Conservation (phyloP, 2,797 vertebrate genomes). For the Garrulus glandarius region DNA sequence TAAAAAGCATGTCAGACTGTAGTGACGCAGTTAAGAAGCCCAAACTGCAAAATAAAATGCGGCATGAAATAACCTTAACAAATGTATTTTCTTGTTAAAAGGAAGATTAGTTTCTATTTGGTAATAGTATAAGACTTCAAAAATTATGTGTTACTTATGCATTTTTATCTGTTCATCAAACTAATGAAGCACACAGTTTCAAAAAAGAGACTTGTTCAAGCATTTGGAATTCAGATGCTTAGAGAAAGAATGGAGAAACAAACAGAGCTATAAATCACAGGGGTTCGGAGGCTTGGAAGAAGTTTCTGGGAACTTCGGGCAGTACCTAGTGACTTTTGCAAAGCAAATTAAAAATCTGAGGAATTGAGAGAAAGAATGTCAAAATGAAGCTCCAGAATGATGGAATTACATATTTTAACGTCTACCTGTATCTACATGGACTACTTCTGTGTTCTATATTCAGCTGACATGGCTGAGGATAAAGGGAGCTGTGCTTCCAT, state of each 20-base stretch:
- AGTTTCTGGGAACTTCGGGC: neutral
- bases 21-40: neutral
- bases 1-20: neutral
- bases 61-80: neutral
- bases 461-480: neutral
- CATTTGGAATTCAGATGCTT: neutral
- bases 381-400: neutral
- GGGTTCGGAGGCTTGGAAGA: neutral
- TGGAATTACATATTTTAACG: neutral
- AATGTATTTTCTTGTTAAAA: neutral
- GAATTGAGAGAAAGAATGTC: neutral
- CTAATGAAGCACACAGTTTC: neutral
- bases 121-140: neutral
- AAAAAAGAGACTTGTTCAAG: neutral
- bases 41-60: neutral
- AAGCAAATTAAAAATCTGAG: neutral
- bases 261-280: neutral
- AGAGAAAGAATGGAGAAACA: neutral
- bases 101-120: neutral
- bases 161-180: neutral
- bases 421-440: fast-evolving
- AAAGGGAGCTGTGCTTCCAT: fast-evolving
- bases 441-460: neutral
- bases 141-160: neutral
- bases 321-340: neutral